Percentiles rank a stretch among this genome's conserved stretches.
Conservation (phyloP, 2,888 invertebrate species). For the Mythimna lalbum region DNA sequence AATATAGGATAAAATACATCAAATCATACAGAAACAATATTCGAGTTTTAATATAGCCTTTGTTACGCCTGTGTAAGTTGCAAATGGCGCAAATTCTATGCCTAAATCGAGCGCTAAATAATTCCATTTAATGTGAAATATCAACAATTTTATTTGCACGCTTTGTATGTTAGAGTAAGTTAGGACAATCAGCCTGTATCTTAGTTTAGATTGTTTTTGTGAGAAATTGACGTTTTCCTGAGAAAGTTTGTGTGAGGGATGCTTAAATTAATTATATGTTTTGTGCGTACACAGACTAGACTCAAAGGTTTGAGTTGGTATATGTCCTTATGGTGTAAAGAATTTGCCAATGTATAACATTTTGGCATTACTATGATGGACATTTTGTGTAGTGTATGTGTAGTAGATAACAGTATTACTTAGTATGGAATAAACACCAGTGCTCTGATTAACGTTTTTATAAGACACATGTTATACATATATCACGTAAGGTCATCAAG, state of each 20-base stretch:
- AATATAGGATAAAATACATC: background rate
- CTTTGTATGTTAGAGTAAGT: slow-evolving; percentile 46
- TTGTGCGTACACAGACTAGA: slow-evolving; percentile 19
- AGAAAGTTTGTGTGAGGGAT: slow-evolving; percentile 11
- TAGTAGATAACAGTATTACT: slow-evolving; percentile 53
- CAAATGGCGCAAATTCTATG: slow-evolving; percentile 22
- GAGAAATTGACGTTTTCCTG: slow-evolving; percentile 60
- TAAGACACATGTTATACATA: slow-evolving; percentile 18
- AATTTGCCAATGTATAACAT: slow-evolving; percentile 17
- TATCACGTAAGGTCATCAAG: slow-evolving; percentile 6
- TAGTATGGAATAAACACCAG: slow-evolving; percentile 38
- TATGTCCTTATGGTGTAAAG: slow-evolving; percentile 1
- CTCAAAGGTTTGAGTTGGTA: slow-evolving; percentile 1
- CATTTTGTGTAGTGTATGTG: slow-evolving; percentile 23
- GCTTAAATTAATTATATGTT: slow-evolving; percentile 4
- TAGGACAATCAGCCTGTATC: slow-evolving; percentile 34
- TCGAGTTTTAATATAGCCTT: background rate
- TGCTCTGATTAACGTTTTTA: slow-evolving; percentile 24
- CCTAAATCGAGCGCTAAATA: slow-evolving; percentile 23
- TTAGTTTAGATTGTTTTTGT: slow-evolving; percentile 47
- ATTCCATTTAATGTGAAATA: slow-evolving; percentile 48
- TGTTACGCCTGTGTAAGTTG: slow-evolving; percentile 42
- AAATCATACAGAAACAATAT: background rate
- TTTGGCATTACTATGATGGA: slow-evolving; percentile 12
- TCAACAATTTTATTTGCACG: slow-evolving; percentile 50